Conservation (phyloP, 2,888 invertebrate genomes). For the Sinopyrophorus schimmeli region DNA sequence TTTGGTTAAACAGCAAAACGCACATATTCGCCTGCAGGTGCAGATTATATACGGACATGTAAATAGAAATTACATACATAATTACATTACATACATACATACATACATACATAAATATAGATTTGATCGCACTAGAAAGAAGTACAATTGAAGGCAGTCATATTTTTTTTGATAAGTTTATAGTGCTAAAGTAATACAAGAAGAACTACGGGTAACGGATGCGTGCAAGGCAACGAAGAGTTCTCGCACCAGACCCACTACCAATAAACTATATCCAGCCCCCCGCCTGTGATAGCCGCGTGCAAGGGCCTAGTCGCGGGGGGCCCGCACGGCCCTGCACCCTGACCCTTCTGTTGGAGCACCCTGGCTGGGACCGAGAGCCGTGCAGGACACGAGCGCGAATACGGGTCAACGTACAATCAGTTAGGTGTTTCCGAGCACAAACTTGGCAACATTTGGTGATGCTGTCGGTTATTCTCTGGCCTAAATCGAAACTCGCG, state of each 20-base stretch:
- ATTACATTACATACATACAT: no score
- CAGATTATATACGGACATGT: conserved; percentile 50
- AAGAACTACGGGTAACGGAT: conserved; percentile 40
- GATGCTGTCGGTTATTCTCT: conserved; percentile 47
- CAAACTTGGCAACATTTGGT: conserved; percentile 48
- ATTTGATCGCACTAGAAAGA: conserved; percentile 50
- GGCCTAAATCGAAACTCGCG: conserved; percentile 57
- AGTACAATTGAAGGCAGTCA: conserved; percentile 47
- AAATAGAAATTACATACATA: conserved; percentile 48
- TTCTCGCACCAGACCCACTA: conserved; percentile 33
- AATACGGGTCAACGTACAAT: conserved; percentile 38
- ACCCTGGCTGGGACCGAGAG: conserved; percentile 32
- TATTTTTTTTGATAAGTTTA: conserved; percentile 26
- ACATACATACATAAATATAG: no score
- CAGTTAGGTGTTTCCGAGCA: conserved; percentile 43
- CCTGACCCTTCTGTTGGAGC: conserved; percentile 29
- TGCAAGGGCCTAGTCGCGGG: conserved; percentile 35
- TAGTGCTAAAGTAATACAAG: conserved; percentile 32
- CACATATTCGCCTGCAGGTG: conserved; percentile 49
- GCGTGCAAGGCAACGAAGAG: conserved; percentile 34
- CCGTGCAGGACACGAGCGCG: conserved; percentile 31
- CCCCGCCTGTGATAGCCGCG: conserved; percentile 39
- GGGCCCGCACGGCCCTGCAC: conserved; percentile 34
- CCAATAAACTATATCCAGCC: conserved; percentile 24
- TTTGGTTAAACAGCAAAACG: conserved; percentile 43